phyloP scores from a whole-genome alignment of 2,888 invertebrate genomes.

The Palloptera scutellata region DNA sequence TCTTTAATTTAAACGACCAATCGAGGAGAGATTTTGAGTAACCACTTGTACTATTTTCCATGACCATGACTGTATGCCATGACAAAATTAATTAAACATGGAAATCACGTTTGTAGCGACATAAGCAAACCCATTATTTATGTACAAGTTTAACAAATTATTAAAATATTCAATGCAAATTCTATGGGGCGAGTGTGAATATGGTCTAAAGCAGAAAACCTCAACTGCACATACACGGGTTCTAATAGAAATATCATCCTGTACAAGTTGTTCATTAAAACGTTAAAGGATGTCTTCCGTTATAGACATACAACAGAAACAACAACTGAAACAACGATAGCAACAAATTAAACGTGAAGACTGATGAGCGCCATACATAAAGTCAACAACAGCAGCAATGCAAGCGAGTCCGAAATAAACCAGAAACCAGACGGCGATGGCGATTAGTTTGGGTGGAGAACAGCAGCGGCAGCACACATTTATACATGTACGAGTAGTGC shows the following conservation, averaged over 20 bases:
- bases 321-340: not conserved
- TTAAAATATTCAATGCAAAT: constrained; percentile 30
- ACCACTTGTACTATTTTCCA: too few relatives aligned
- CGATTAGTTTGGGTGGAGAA: constrained; percentile 4
- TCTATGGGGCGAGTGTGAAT: too few relatives aligned
- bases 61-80: too few relatives aligned
- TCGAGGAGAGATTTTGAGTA: too few relatives aligned
- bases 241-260: constrained; percentile 43
- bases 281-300: constrained; percentile 21
- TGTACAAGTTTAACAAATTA: constrained; percentile 45
- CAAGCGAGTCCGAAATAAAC: constrained; percentile 11
- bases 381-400: constrained; percentile 14
- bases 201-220: too few relatives aligned
- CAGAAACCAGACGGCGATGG: constrained; percentile 11
- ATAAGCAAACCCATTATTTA: constrained; percentile 37
- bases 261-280: constrained; percentile 43
- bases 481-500: not conserved
- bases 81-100: constrained; percentile 39
- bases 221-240: not conserved
- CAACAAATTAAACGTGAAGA: not conserved
- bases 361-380: not conserved
- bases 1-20: too few relatives aligned
- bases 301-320: constrained; percentile 18
- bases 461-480: not conserved
- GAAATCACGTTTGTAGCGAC: constrained; percentile 37